Evolutionary conservation across 1,140 invertebrate species (phyloP).

Genomic region (Drosophila funebris): DNA sequence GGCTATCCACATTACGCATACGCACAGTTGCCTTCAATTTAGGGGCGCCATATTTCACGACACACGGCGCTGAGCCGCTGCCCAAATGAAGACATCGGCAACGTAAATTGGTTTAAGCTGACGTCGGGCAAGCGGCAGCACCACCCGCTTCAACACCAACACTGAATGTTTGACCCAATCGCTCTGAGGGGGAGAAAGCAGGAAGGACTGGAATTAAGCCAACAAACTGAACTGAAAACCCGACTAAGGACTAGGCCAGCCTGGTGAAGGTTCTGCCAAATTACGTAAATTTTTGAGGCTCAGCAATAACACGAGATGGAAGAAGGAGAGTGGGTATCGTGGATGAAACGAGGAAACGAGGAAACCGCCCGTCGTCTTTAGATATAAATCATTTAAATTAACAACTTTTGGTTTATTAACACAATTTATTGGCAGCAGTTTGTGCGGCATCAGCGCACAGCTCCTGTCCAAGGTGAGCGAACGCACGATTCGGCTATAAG

Average conservation of each 20-base stretch:
- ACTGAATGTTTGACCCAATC: constrained; percentile 68
- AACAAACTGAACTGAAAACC: constrained; percentile 28
- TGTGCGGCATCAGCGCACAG: constrained; percentile 69
- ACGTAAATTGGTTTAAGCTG: constrained; percentile 82
- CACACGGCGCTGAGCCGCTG: constrained; percentile 64
- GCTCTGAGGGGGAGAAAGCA: neutral
- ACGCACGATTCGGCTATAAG: constrained; percentile 47
- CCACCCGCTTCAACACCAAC: constrained; percentile 15
- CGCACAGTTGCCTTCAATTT: constrained; percentile 67
- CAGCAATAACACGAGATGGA: constrained; percentile 54
- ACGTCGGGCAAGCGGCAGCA: constrained; percentile 50
- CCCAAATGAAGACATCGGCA: constrained; percentile 73
- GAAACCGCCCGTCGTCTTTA: constrained; percentile 22
- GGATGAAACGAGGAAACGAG: neutral
- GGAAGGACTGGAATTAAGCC: constrained; percentile 17
- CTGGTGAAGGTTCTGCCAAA: constrained; percentile 69
- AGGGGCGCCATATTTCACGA: constrained; percentile 71
- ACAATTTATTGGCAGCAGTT: constrained; percentile 82
- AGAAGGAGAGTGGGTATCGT: neutral
- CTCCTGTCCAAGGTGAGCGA: constrained; percentile 53
- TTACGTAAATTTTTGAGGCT: constrained; percentile 80
- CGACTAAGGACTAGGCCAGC: constrained; percentile 13
- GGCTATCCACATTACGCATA: constrained; percentile 69
- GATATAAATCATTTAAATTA: constrained; percentile 84
- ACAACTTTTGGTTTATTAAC: constrained; percentile 84